A percentile compares a stretch with the other conserved stretches of the same genome.
Evolutionary conservation across 2,888 invertebrate genomes (phyloP).

Genomic region (Meandrusa payeni): DNA sequence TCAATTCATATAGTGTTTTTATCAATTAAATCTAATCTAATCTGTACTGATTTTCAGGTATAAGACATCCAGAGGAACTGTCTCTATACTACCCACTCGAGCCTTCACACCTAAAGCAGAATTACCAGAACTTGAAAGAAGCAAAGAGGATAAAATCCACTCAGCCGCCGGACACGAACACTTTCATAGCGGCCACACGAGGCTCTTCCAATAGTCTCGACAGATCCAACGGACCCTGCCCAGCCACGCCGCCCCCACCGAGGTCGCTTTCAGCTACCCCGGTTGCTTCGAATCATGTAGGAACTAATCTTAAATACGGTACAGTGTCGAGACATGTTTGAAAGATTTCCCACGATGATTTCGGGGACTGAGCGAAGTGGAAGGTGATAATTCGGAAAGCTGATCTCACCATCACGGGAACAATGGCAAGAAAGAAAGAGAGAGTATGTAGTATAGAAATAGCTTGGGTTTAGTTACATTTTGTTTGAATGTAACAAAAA

Average conservation of each 20-base stretch:
- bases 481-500: too few relatives aligned
- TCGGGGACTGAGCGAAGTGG: too few relatives aligned
- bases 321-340: too few relatives aligned
- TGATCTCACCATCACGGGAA: too few relatives aligned
- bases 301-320: too few relatives aligned
- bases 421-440: too few relatives aligned
- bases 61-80: constrained; percentile 98
- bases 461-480: too few relatives aligned
- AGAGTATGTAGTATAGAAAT: too few relatives aligned
- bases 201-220: constrained; percentile 88
- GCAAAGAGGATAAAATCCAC: constrained; percentile 67
- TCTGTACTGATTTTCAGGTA: constrained; percentile 86
- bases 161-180: constrained; percentile 89
- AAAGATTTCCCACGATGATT: too few relatives aligned
- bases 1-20: too few relatives aligned
- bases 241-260: constrained; percentile 82
- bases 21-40: too few relatives aligned
- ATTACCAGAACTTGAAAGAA: constrained; percentile 85
- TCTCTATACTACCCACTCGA: constrained; percentile 95
- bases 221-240: constrained; percentile 78
- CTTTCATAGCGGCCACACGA: constrained; percentile 88
- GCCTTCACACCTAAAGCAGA: constrained; percentile 90
- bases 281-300: constrained; percentile 81
- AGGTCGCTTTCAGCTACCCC: constrained; percentile 86
- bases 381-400: too few relatives aligned